These are phyloP conservation scores for Copsychus sechellarum DNA, from an alignment of 2,113 vertebrate species.

Conservation along the genomic window DNA sequence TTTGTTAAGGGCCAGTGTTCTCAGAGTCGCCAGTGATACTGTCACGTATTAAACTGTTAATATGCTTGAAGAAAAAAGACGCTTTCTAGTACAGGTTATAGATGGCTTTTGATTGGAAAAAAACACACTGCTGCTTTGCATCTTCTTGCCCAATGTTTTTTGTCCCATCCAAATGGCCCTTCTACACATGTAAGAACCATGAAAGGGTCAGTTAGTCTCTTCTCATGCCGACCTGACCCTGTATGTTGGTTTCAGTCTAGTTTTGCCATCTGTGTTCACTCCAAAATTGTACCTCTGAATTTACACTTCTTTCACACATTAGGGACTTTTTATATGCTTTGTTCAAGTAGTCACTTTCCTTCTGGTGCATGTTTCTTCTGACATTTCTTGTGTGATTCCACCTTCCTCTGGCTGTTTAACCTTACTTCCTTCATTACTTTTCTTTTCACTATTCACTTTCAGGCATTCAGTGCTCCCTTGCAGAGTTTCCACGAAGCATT, in stretches of 20 bases:
- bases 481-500: not conserved
- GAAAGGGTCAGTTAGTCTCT: not conserved
- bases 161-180: not conserved
- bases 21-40: not conserved
- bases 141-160: not conserved
- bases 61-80: not conserved
- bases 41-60: not conserved
- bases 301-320: not conserved
- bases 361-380: not conserved
- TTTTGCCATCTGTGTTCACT: not conserved
- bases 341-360: fast-evolving
- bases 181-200: not conserved
- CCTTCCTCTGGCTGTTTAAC: not conserved
- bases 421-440: not conserved
- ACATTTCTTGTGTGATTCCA: not conserved
- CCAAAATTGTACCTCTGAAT: not conserved
- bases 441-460: not conserved
- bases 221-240: not conserved
- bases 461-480: not conserved
- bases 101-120: not conserved
- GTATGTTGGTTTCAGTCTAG: not conserved
- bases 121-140: not conserved
- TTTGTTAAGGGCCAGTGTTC: not conserved
- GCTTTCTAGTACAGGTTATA: not conserved
- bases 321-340: not conserved